Evolutionary conservation across 2,797 vertebrate species (phyloP).

Genomic region (Ispidina lecontei): DNA sequence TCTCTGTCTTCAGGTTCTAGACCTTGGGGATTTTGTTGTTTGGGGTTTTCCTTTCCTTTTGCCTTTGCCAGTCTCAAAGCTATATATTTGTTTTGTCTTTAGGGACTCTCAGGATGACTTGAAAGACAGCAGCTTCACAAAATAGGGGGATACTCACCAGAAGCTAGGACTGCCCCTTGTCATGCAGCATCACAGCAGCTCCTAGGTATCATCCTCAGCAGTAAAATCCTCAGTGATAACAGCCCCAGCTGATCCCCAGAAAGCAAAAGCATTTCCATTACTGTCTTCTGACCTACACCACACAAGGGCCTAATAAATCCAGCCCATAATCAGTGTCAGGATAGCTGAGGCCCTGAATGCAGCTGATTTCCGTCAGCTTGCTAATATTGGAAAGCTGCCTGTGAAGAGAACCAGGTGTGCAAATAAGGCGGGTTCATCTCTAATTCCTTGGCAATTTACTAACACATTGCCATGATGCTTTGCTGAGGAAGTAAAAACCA

Average conservation of each 20-base stretch:
- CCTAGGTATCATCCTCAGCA: background rate
- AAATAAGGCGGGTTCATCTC: background rate
- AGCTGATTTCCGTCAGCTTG: constrained; percentile 25
- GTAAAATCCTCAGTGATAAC: background rate
- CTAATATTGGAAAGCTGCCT: background rate
- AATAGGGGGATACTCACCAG: background rate
- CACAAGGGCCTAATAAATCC: background rate
- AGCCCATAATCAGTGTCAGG: background rate
- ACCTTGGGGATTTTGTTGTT: background rate
- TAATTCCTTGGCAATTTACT: background rate
- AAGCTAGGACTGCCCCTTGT: background rate
- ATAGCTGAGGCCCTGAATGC: background rate
- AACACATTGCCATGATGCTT: background rate
- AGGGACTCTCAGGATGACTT: background rate
- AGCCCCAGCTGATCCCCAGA: background rate
- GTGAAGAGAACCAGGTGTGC: constrained; percentile 17
- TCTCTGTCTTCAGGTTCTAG: constrained; percentile 38
- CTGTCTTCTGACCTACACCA: background rate
- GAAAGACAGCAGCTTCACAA: background rate
- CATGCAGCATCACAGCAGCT: background rate
- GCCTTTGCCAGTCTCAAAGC: background rate
- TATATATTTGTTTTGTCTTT: background rate
- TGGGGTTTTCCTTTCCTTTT: background rate
- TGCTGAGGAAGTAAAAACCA: background rate
- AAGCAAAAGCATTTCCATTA: background rate